Percentiles rank a stretch among this genome's conserved stretches.
Evolutionary conservation across 1,140 invertebrate species (phyloP).

Genomic region (Leptestheria dahalacensis): DNA sequence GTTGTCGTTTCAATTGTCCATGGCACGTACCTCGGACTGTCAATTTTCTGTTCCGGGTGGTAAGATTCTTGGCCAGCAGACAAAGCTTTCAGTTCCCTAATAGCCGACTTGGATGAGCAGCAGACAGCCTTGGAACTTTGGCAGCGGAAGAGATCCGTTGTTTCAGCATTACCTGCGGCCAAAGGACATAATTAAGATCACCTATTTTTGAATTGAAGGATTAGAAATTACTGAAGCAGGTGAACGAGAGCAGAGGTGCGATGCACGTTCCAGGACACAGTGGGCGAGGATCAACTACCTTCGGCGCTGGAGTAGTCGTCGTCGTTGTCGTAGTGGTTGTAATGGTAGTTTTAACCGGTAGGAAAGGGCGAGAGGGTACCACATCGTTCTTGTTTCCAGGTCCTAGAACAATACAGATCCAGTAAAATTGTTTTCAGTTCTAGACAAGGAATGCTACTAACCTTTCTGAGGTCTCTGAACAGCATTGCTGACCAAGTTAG

Average conservation of each 20-base stretch:
- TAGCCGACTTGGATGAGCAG: constrained; percentile 69
- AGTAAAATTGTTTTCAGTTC: background rate
- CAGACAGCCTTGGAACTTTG: constrained; percentile 64
- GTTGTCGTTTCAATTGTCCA: no score
- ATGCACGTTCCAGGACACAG: constrained; percentile 84
- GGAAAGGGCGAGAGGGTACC: constrained; percentile 15
- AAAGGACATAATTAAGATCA: background rate
- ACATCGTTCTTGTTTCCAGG: constrained; percentile 12
- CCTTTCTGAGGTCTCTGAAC: background rate
- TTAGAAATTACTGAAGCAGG: constrained; percentile 73
- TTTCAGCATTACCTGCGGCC: constrained; percentile 61
- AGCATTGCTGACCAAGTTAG: constrained; percentile 2
- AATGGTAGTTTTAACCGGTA: constrained; percentile 12
- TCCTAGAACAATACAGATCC: background rate
- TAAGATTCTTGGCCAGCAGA: background rate
- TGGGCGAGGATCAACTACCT: constrained; percentile 44
- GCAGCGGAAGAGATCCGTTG: constrained; percentile 74
- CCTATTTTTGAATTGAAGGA: no score
- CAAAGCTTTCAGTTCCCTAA: constrained; percentile 7
- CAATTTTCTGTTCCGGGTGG: background rate
- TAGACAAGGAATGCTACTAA: background rate
- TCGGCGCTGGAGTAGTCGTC: constrained; percentile 24
- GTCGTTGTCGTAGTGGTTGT: constrained; percentile 31
- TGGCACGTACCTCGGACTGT: background rate
- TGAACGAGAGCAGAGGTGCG: constrained; percentile 69